Evolutionary conservation across 2,113 vertebrate species (phyloP).

Genomic region (Pycnonotus jocosus): DNA sequence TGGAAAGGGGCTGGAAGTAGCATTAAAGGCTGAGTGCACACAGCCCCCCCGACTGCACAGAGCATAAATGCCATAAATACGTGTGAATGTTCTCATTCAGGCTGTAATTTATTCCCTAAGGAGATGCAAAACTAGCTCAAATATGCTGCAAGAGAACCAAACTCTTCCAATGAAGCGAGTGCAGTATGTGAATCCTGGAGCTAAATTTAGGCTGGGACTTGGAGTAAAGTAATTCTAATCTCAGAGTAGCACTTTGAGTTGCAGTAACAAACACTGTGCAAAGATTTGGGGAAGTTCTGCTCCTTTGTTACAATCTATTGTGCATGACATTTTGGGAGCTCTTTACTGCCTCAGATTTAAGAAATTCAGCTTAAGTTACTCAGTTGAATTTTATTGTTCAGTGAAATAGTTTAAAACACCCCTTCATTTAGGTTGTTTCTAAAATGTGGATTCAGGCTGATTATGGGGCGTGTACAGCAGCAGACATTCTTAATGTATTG

Average conservation of each 20-base stretch:
- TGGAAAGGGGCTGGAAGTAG: neutral
- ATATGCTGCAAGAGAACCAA: slow-evolving; percentile 6
- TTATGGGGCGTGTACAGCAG: neutral
- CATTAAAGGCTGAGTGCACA: neutral
- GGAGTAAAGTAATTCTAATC: neutral
- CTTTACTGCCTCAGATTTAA: neutral
- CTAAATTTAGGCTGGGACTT: slow-evolving; percentile 38
- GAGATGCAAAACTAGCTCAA: slow-evolving; percentile 36
- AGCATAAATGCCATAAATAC: neutral
- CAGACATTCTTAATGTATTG: neutral
- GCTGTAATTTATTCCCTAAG: slow-evolving; percentile 33
- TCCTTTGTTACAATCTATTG: neutral
- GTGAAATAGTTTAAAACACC: neutral
- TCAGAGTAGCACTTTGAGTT: neutral
- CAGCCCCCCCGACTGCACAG: neutral
- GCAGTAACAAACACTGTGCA: neutral
- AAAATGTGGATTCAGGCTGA: neutral
- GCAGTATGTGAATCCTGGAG: neutral
- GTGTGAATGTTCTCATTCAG: slow-evolving; percentile 59
- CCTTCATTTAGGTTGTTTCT: neutral
- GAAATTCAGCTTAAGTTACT: neutral
- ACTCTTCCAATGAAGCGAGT: neutral
- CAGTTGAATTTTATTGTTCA: neutral
- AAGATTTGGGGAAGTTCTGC: neutral
- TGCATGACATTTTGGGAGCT: neutral